A percentile compares a stretch with the other conserved stretches of the same genome.
phyloP scores from a whole-genome alignment of 2,888 invertebrate species.

The Trypoxylon attenuatum region DNA sequence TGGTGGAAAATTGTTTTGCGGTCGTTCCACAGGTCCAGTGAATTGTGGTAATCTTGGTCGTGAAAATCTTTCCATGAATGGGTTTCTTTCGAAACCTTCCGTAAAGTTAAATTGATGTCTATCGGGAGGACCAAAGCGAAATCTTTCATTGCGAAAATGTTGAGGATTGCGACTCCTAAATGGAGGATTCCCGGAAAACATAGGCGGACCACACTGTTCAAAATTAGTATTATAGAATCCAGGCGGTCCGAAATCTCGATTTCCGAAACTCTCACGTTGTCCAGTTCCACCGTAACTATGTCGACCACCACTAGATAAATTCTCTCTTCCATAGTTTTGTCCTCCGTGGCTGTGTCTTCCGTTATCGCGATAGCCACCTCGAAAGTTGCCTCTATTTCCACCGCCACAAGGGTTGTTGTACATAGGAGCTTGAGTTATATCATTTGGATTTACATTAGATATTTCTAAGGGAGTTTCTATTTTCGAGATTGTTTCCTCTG shows the following conservation, averaged over 20 bases:
- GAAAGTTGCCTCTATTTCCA: constrained; percentile 66
- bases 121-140: constrained; percentile 44
- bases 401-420: constrained; percentile 80
- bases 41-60: constrained; percentile 37
- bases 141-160: constrained; percentile 62
- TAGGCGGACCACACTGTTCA: constrained; percentile 63
- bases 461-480: constrained; percentile 58
- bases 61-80: constrained; percentile 37
- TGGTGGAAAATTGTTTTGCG: constrained; percentile 35
- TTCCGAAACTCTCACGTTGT: constrained; percentile 55
- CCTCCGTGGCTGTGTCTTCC: constrained; percentile 66
- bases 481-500: constrained; percentile 3
- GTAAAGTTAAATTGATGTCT: constrained; percentile 39
- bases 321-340: constrained; percentile 75
- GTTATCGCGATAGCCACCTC: constrained; percentile 64
- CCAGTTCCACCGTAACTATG: constrained; percentile 73
- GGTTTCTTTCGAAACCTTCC: constrained; percentile 30
- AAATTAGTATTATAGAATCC: constrained; percentile 64
- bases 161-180: constrained; percentile 68
- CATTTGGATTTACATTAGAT: constrained; percentile 61
- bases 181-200: constrained; percentile 57
- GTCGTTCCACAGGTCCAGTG: constrained; percentile 13
- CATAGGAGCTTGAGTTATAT: constrained; percentile 78
- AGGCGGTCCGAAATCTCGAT: constrained; percentile 61
- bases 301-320: constrained; percentile 66